Percentiles rank a stretch among this genome's conserved stretches.
These are phyloP conservation scores for Hirudinaria manillensis DNA, from an alignment of 2,888 invertebrate genomes.

Conservation along the genomic window DNA sequence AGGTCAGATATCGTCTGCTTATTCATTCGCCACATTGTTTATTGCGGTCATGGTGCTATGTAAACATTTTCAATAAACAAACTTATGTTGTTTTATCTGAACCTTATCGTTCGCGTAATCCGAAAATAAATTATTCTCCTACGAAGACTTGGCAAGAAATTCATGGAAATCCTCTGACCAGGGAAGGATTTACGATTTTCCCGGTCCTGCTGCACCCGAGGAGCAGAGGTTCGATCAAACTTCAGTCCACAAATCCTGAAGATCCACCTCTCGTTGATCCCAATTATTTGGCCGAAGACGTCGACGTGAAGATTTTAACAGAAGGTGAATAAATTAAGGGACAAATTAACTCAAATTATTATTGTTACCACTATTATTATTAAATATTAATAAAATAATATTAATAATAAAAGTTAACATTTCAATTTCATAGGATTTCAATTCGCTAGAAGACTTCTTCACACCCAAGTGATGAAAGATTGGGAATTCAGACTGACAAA, in stretches of 20 bases:
- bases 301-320: constrained; percentile 58
- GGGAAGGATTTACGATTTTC: constrained; percentile 40
- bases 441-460: constrained; percentile 38
- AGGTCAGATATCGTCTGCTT: constrained; percentile 33
- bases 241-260: constrained; percentile 69
- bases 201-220: constrained; percentile 58
- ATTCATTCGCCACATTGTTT: neutral
- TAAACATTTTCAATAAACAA: constrained; percentile 2
- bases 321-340: constrained; percentile 37
- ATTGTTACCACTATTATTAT: neutral
- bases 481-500: constrained; percentile 40
- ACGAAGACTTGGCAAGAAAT: constrained; percentile 37
- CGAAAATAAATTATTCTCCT: neutral
- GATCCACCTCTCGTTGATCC: constrained; percentile 79
- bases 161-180: constrained; percentile 36
- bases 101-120: too few relatives aligned
- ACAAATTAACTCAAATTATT: neutral
- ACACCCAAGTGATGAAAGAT: constrained; percentile 41
- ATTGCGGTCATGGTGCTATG: neutral
- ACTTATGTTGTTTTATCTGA: neutral
- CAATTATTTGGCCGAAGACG: constrained; percentile 68
- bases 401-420: neutral
- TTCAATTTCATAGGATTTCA: constrained; percentile 39
- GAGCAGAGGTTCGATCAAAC: constrained; percentile 70
- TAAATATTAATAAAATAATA: neutral